phyloP scores from a whole-genome alignment of 2,797 vertebrate species.

The Yasuhikotakia modesta region DNA sequence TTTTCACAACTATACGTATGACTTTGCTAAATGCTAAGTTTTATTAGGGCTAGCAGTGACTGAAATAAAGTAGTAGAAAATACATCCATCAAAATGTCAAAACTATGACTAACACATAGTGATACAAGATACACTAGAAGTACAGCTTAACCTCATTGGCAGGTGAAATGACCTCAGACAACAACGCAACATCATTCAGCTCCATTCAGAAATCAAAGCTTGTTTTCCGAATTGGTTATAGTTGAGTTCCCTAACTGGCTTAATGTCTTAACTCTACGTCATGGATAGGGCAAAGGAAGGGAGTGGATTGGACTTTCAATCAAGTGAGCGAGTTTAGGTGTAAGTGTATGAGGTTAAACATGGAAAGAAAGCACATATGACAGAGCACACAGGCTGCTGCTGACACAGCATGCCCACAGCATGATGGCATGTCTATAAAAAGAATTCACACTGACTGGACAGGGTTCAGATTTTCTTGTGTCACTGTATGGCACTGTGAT shows the following conservation, averaged over 20 bases:
- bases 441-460: neutral
- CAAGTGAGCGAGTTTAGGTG: neutral
- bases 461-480: neutral
- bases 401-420: neutral
- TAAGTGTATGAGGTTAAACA: neutral
- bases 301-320: neutral
- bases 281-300: constrained; percentile 1
- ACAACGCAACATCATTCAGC: constrained; percentile 20
- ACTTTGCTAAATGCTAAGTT: no score
- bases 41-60: neutral
- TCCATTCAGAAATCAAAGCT: constrained; percentile 48
- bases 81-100: neutral
- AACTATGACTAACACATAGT: neutral
- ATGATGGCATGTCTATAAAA: neutral
- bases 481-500: neutral
- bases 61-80: neutral
- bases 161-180: constrained; percentile 11
- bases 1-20: no score
- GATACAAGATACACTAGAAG: constrained; percentile 2
- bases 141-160: constrained; percentile 27
- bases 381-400: neutral
- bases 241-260: constrained; percentile 42
- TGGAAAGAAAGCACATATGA: neutral
- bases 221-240: constrained; percentile 41
- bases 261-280: constrained; percentile 46